These are phyloP conservation scores for Ladona fulva DNA, from an alignment of 1,140 invertebrate genomes.

Conservation along the genomic window DNA sequence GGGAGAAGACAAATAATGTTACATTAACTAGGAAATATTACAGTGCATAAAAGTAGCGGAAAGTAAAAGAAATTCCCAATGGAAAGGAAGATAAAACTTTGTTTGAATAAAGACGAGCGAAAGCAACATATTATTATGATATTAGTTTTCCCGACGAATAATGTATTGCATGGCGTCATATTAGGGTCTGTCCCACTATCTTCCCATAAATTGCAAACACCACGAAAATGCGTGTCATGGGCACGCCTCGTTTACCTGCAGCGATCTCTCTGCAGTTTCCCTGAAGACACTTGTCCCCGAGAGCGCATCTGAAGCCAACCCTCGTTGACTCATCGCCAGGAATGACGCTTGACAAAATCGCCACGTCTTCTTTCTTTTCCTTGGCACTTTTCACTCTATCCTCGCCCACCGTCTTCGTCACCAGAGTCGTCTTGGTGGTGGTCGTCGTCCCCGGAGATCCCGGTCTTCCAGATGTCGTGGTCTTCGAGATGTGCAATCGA, in stretches of 20 bases:
- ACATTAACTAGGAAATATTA: too few species aligned
- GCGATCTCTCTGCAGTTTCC: constrained; percentile 66
- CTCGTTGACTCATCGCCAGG: constrained; percentile 41
- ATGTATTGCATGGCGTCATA: too few species aligned
- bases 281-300: constrained; percentile 58
- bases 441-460: neutral
- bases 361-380: constrained; percentile 75
- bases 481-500: constrained; percentile 53
- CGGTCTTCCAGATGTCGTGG: constrained; percentile 24
- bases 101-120: too few species aligned
- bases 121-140: too few species aligned
- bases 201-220: too few species aligned
- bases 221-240: too few species aligned
- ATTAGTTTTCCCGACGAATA: too few species aligned
- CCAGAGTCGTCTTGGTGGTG: neutral
- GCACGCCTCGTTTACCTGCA: constrained; percentile 57
- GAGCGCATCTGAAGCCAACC: constrained; percentile 61
- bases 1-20: too few species aligned
- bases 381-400: constrained; percentile 63
- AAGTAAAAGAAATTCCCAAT: too few species aligned
- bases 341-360: constrained; percentile 71
- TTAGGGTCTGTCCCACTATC: too few species aligned
- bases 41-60: too few species aligned
- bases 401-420: constrained; percentile 56
- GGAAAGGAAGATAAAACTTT: too few species aligned